These are phyloP conservation scores for Octodon degus DNA, from an alignment of 2,113 vertebrate species.

Conservation along the genomic window DNA sequence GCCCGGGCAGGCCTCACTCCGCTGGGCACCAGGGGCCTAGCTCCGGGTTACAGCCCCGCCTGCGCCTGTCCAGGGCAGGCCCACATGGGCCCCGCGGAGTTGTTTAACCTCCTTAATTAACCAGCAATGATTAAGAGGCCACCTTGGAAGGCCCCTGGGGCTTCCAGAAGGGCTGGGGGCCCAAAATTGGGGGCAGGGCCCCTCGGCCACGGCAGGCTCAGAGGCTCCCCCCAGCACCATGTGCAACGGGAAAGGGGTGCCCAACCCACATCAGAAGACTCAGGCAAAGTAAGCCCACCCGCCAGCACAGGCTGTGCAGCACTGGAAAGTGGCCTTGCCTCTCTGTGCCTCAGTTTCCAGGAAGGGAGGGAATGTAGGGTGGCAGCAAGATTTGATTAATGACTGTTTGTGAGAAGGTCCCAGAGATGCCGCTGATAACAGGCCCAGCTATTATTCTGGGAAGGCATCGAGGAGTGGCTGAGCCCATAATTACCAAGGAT, in stretches of 20 bases:
- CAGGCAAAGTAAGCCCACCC: not conserved
- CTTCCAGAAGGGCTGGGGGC: slow-evolving; percentile 52
- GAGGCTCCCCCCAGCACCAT: not conserved
- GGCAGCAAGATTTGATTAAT: slow-evolving; percentile 71
- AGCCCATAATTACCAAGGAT: slow-evolving; percentile 73
- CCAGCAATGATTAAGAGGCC: slow-evolving; percentile 77
- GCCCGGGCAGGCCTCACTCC: not conserved
- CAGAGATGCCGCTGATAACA: slow-evolving; percentile 78
- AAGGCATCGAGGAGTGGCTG: slow-evolving; percentile 73
- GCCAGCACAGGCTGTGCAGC: not conserved
- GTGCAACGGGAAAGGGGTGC: not conserved
- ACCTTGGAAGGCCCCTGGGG: slow-evolving; percentile 75
- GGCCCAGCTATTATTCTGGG: slow-evolving; percentile 76
- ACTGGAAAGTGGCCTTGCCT: slow-evolving; percentile 44
- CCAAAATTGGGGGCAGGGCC: not conserved
- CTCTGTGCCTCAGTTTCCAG: slow-evolving; percentile 73
- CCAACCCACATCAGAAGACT: not conserved
- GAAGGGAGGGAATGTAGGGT: slow-evolving; percentile 50
- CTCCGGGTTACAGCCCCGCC: fast-evolving
- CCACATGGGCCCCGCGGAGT: not conserved
- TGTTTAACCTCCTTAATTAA: slow-evolving; percentile 78
- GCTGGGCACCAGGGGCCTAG: not conserved
- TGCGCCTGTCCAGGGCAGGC: slow-evolving; percentile 29
- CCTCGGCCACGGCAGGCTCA: not conserved
- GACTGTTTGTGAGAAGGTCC: slow-evolving; percentile 78